phyloP scores from a whole-genome alignment of 2,113 vertebrate species.

The Nanorana parkeri region DNA sequence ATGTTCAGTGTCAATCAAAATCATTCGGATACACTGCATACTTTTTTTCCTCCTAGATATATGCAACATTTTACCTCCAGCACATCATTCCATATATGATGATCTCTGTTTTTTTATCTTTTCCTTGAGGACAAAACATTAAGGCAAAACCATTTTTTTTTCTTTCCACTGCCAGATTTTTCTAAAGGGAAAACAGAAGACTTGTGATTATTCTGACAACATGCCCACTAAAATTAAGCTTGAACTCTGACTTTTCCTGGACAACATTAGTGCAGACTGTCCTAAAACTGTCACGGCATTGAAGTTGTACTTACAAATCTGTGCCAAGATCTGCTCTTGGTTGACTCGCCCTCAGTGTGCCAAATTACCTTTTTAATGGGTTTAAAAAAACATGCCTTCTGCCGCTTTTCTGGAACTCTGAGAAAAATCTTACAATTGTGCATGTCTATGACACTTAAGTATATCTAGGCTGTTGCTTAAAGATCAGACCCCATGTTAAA shows the following conservation, averaged over 20 bases:
- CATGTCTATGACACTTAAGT: background rate
- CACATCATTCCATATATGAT: conserved; percentile 24
- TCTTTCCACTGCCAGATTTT: conserved; percentile 46
- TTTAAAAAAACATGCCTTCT: background rate
- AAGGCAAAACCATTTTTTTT: conserved; percentile 43
- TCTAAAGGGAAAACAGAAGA: conserved; percentile 28
- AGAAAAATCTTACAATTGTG: background rate
- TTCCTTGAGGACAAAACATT: conserved; percentile 43
- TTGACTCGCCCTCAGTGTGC: conserved; percentile 5
- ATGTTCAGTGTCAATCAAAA: conserved; percentile 48
- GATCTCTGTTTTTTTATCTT: background rate
- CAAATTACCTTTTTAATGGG: conserved; percentile 33
- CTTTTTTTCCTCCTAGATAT: conserved; percentile 36
- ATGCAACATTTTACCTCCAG: conserved; percentile 38
- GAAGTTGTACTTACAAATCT: background rate
- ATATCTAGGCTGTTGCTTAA: background rate
- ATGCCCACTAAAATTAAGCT: conserved; percentile 50
- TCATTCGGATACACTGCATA: conserved; percentile 6
- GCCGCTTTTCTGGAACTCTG: background rate
- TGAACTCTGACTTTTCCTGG: conserved; percentile 45
- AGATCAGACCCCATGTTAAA: too few relatives aligned
- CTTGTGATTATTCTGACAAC: conserved; percentile 56
- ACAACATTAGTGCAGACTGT: conserved; percentile 28
- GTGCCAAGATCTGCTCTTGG: conserved; percentile 14
- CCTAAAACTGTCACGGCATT: conserved; percentile 42